Percentiles rank a stretch among this genome's conserved stretches.
Conservation (phyloP, 2,797 vertebrate genomes). For the Coranthus polyacanthus region DNA sequence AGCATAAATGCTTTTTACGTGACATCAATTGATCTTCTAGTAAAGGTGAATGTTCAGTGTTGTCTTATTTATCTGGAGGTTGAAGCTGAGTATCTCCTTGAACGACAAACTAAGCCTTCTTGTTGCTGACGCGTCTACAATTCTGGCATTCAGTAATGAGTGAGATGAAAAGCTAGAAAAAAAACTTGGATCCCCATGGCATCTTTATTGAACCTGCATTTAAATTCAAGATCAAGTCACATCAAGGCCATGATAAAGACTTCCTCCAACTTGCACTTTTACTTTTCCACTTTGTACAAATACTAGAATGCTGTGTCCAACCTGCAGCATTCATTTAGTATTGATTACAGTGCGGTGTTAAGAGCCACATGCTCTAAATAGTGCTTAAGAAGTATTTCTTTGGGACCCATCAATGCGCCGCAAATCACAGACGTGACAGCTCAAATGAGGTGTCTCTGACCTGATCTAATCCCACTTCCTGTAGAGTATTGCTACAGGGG, state of each 20-base stretch:
- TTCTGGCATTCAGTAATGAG: neutral
- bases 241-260: slow-evolving; percentile 11
- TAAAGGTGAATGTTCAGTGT: neutral
- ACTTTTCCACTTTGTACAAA: slow-evolving; percentile 3
- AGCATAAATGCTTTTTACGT: slow-evolving; percentile 3
- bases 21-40: slow-evolving; percentile 19
- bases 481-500: slow-evolving; percentile 53
- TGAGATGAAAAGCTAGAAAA: too few relatives aligned
- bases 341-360: slow-evolving; percentile 50
- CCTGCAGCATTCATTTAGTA: slow-evolving; percentile 43
- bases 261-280: slow-evolving; percentile 18
- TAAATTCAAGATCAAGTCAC: slow-evolving; percentile 9
- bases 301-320: neutral
- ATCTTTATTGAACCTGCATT: too few relatives aligned
- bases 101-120: slow-evolving; percentile 12
- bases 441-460: slow-evolving; percentile 59
- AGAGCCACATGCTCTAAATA: slow-evolving; percentile 45
- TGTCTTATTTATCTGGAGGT: slow-evolving; percentile 16
- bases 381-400: slow-evolving; percentile 45
- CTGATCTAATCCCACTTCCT: slow-evolving; percentile 76
- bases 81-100: slow-evolving; percentile 1
- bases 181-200: too few relatives aligned
- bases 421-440: slow-evolving; percentile 51
- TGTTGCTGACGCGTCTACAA: neutral
- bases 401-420: slow-evolving; percentile 56